phyloP scores from a whole-genome alignment of 2,113 vertebrate genomes.

The Saiga tatarica region DNA sequence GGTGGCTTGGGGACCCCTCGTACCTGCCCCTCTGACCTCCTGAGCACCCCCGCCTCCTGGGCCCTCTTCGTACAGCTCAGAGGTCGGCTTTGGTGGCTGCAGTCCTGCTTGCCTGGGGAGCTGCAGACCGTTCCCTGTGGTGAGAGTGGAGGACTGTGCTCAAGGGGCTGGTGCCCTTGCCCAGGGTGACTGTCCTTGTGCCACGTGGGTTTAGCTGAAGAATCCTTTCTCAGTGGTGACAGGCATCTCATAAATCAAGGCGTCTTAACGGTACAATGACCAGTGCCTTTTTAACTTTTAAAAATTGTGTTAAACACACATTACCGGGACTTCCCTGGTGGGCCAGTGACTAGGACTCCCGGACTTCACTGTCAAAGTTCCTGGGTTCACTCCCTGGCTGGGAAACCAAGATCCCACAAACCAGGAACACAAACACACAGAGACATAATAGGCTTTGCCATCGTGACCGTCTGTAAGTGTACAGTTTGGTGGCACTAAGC shows the following conservation, averaged over 20 bases:
- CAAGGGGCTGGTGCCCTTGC: neutral
- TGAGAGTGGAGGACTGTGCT: neutral
- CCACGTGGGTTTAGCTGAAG: accelerated
- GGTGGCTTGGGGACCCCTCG: accelerated
- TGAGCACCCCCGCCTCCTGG: neutral
- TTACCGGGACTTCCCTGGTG: neutral
- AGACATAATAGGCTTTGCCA: neutral
- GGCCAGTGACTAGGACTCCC: neutral
- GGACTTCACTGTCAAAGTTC: neutral
- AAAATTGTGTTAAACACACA: neutral
- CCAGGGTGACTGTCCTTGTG: neutral
- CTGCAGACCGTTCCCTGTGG: accelerated
- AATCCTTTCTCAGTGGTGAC: neutral
- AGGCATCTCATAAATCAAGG: neutral
- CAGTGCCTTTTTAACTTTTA: neutral
- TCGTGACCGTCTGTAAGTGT: neutral
- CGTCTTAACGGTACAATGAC: neutral
- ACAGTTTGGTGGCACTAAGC: neutral
- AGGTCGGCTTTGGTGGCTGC: neutral
- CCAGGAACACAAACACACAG: neutral
- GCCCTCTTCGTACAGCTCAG: accelerated
- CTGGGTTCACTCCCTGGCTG: neutral
- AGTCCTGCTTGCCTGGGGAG: neutral
- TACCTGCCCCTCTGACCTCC: neutral
- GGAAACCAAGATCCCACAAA: neutral